Evolutionary conservation across 2,113 vertebrate species (phyloP), one percentile per base, ranked within the genome.

Genomic region (Thalassarche chlororhynchos): DNA sequence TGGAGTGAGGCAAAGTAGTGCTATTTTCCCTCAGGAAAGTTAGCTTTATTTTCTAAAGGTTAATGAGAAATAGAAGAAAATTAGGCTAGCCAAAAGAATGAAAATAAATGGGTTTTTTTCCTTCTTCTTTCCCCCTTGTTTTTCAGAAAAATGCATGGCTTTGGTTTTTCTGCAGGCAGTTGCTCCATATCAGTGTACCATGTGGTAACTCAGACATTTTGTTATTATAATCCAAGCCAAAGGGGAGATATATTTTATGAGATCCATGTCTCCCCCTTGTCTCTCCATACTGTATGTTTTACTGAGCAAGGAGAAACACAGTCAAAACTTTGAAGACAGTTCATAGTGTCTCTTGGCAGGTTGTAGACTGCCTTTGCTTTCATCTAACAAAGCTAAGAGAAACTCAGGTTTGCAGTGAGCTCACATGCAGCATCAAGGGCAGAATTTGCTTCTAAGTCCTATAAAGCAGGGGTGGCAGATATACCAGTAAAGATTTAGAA

Each of bases 31-130:
- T 97, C 81, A 94, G 96, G 97, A 96, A 96, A 97, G 61, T 46
- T 82, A 90, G 90, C 91, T 97, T 95, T 96, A 97, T 97, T 97
- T 97, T 98, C 96, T 97, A 97, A 98, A 97, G 96, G 96, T 97
- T 98, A 98, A 97, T 97, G 94, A 97, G 97, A 96, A 97, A 97
- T 97, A 93, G 86, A 97, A 97, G 88, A 97, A 97, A 97, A 96
- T 96, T 97, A 94, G 94, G 88, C 95, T 97, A 97, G 97, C 97
- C 97, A 98, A 98, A 98, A 96, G 97, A 97, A 98, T 98, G 97
- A 97, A 97, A 97, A 97, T 96, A 97, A 96, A 95, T 81, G 92
- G 5, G 49, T 92, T 82, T 86, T 82, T 86, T 82, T 91, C 58
- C 32, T 91, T 83, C 65, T 95, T 95, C 62, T 92, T 95, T 61